Evolutionary conservation across 2,797 vertebrate species (phyloP).

Genomic region (Microctenopoma lineatum): DNA sequence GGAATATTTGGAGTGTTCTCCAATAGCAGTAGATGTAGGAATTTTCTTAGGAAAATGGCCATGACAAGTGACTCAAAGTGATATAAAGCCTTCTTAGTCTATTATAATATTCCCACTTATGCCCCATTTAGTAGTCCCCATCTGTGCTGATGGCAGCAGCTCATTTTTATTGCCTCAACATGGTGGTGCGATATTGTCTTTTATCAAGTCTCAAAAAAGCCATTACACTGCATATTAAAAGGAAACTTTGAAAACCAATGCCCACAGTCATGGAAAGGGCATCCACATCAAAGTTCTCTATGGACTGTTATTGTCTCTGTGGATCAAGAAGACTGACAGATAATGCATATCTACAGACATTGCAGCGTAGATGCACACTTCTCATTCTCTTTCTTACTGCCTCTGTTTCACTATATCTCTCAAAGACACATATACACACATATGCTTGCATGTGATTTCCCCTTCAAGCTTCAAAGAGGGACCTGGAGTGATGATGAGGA

Average conservation of each 20-base stretch:
- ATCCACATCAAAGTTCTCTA: slow-evolving; percentile 52
- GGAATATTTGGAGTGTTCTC: slow-evolving; percentile 5
- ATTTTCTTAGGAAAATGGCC: slow-evolving; percentile 5
- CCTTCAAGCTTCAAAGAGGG: slow-evolving; percentile 63
- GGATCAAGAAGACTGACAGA: slow-evolving; percentile 58
- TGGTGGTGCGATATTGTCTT: slow-evolving; percentile 35
- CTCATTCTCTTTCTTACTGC: slow-evolving; percentile 40
- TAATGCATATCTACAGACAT: slow-evolving; percentile 55
- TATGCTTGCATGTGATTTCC: slow-evolving; percentile 47
- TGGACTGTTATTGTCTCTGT: slow-evolving; percentile 52
- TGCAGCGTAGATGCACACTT: slow-evolving; percentile 35
- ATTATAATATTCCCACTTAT: slow-evolving; percentile 20
- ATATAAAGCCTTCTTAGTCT: slow-evolving; percentile 8
- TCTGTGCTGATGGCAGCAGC: slow-evolving; percentile 28
- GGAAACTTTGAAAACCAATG: slow-evolving; percentile 32
- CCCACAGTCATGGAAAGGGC: slow-evolving; percentile 46
- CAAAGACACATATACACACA: slow-evolving; percentile 43
- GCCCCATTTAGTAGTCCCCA: slow-evolving; percentile 20
- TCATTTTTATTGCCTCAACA: slow-evolving; percentile 26
- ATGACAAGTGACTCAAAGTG: slow-evolving; percentile 26
- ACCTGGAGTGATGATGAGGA: slow-evolving; percentile 57
- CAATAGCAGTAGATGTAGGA: background rate
- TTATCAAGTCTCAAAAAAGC: slow-evolving; percentile 42
- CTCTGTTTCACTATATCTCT: slow-evolving; percentile 31
- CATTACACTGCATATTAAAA: slow-evolving; percentile 23